phyloP scores from a whole-genome alignment of 2,113 vertebrate genomes.

The Rafetus swinhoei region DNA sequence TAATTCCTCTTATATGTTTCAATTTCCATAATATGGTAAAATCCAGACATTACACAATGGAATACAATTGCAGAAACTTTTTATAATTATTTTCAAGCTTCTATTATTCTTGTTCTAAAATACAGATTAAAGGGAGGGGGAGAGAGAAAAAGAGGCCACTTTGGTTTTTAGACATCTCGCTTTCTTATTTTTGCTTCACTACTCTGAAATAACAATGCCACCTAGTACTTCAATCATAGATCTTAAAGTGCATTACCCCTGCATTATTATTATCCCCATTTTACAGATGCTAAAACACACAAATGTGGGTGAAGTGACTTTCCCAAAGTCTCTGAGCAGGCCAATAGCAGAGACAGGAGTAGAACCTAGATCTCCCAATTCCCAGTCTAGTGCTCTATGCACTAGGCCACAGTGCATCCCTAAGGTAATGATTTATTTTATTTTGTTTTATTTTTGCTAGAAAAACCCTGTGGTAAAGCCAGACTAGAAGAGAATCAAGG shows the following conservation, averaged over 20 bases:
- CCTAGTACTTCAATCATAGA: neutral
- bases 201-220: neutral
- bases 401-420: neutral
- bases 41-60: neutral
- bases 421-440: neutral
- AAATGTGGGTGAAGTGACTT: neutral
- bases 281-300: rapidly evolving
- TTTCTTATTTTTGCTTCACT: neutral
- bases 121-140: neutral
- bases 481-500: constrained; percentile 34
- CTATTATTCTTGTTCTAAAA: neutral
- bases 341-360: neutral
- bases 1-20: neutral
- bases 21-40: neutral
- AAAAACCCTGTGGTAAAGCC: constrained; percentile 40
- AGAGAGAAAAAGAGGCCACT: neutral
- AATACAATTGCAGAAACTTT: neutral
- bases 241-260: neutral
- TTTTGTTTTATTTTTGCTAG: neutral
- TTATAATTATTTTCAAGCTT: neutral
- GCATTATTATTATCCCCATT: neutral
- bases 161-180: neutral
- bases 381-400: neutral
- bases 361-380: rapidly evolving
- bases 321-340: neutral